Conservation (phyloP, 2,113 vertebrate species). For the Rhinoderma darwinii region DNA sequence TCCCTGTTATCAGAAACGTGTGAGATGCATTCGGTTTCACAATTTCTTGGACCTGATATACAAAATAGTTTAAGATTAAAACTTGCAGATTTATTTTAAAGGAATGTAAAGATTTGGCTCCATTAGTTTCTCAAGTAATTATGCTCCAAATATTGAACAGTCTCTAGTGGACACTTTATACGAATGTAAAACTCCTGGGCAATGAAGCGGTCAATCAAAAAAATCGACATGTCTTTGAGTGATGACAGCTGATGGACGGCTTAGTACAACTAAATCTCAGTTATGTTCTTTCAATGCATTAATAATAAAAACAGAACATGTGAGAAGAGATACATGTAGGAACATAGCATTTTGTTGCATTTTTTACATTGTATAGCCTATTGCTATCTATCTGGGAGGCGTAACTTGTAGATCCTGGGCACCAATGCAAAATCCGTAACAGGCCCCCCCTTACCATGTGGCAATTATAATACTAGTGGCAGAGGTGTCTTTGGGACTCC, state of each 20-base stretch:
- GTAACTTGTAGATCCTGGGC: too few relatives aligned
- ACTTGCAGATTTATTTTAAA: not conserved
- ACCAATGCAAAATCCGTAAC: too few relatives aligned
- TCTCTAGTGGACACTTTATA: not conserved
- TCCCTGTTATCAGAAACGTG: conserved; percentile 87
- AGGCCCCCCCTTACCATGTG: not conserved
- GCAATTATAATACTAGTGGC: not conserved
- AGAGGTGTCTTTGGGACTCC: too few relatives aligned
- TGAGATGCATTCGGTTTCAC: conserved; percentile 83
- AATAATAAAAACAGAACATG: not conserved
- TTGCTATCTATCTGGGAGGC: too few relatives aligned
- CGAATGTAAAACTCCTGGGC: not conserved
- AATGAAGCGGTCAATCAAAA: not conserved
- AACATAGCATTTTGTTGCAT: not conserved
- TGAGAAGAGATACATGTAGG: not conserved
- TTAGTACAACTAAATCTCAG: not conserved
- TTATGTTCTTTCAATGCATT: not conserved
- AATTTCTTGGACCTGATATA: conserved; percentile 86
- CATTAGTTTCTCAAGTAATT: not conserved
- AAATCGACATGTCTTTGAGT: not conserved
- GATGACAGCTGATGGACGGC: not conserved
- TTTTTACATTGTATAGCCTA: too few relatives aligned
- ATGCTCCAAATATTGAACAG: not conserved
- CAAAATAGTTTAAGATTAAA: conserved; percentile 23
- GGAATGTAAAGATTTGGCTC: not conserved